Conservation (phyloP, 2,797 vertebrate genomes). For the Aulostomus chinensis region DNA sequence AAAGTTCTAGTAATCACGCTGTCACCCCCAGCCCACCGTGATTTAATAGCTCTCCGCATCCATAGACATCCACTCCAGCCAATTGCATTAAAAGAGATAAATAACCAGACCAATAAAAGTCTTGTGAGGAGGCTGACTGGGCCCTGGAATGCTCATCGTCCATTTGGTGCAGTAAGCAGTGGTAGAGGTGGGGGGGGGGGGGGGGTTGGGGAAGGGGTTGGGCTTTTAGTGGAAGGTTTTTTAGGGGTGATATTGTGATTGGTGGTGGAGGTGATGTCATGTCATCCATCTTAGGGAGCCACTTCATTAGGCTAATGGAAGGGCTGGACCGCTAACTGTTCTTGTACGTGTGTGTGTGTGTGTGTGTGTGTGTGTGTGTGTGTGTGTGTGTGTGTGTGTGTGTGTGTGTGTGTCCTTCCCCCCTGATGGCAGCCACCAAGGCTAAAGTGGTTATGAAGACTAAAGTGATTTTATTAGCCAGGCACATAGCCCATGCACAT, state of each 20-base stretch:
- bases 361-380: slow-evolving; percentile 42
- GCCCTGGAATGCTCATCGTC: slow-evolving; percentile 65
- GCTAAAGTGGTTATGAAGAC: slow-evolving; percentile 78
- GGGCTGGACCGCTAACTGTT: slow-evolving; percentile 59
- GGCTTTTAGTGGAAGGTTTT: slow-evolving; percentile 72
- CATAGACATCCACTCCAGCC: slow-evolving; percentile 69
- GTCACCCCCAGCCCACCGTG: slow-evolving; percentile 34
- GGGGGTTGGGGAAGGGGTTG: slow-evolving; percentile 6
- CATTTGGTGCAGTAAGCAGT: slow-evolving; percentile 62
- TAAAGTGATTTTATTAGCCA: slow-evolving; percentile 73
- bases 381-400: slow-evolving; percentile 29
- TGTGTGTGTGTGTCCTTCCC: slow-evolving; percentile 48
- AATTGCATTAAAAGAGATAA: slow-evolving; percentile 81
- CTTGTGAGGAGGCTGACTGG: slow-evolving; percentile 52
- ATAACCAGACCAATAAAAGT: slow-evolving; percentile 78
- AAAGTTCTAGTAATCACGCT: slow-evolving; percentile 73
- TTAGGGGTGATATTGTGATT: slow-evolving; percentile 78
- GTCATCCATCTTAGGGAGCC: slow-evolving; percentile 74
- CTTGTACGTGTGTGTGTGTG: slow-evolving; percentile 29
- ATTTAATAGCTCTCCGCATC: slow-evolving; percentile 68
- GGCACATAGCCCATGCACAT: slow-evolving; percentile 56
- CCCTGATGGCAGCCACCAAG: slow-evolving; percentile 69
- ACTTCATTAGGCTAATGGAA: slow-evolving; percentile 84
- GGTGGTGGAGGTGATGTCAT: slow-evolving; percentile 79
- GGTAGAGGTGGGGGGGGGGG: slow-evolving; percentile 1